Base-by-base conservation (phyloP, 2,113 vertebrate genomes). In the Blennius ocellaris region DNA sequence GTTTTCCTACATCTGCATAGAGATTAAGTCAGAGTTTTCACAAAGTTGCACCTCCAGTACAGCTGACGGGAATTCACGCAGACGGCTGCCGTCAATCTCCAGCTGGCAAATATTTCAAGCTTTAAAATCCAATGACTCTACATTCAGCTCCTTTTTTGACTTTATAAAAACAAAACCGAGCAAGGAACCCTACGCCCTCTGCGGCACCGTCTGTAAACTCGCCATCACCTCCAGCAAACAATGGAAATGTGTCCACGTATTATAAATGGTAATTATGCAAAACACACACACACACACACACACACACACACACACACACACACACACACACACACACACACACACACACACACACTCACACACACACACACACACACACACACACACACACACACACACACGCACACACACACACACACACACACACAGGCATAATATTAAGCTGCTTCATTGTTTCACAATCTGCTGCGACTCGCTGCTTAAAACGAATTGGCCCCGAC, bases 181-280 rank as follows among this genome's bases (percentile, higher is more conserved):
- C n/a, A 63, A 56, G 57, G 45, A 57, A 63, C 1, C 5, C 1
- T 37, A n/a, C 49, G 47, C 15, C 43, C 12, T 2, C 2, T 39
- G n/a, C 21, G 51, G 7, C 16, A 39, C 30, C 6, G 17, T 36
- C 12, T 36, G 16, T 61, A 37, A 17, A 15, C 36, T 51, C 30
- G 16, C 6, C 1, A 15, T 38, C 1, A 39, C 58, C 41, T 47
- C 52, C 0, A 66, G 21, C 65, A 44, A 61, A 69, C 9, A 69
- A 65, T 11, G 60, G 59, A 68, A 60, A 55, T 11, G 7, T n/a
- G 17, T 45, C 16, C 8, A 47, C 17, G 39, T 47, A 65, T 37
- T 62, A 57, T 21, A 80, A 62, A 45, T 16, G 21, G 45, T 36
- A 36, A 82, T 76, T 76, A 70, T 77, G 43, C 38, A 80, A 67